phyloP scores from a whole-genome alignment of 2,797 vertebrate genomes.

The Dipus sagitta region DNA sequence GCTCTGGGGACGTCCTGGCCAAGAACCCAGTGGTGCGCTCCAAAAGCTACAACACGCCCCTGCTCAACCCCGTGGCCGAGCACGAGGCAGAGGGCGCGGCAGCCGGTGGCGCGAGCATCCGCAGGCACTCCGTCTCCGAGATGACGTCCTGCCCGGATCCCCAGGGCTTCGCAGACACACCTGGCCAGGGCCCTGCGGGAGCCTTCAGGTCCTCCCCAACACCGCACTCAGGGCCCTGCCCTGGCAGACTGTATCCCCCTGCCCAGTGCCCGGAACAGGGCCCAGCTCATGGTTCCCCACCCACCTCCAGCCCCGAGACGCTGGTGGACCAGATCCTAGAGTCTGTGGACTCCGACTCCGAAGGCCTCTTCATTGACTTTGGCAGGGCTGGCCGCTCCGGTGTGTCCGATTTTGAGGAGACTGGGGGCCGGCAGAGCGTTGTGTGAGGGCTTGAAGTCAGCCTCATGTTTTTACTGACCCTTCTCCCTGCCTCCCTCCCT shows the following conservation, averaged over 20 bases:
- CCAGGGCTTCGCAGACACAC: conserved; percentile 89
- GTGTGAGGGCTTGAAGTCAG: conserved; percentile 86
- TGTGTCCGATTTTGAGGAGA: conserved; percentile 88
- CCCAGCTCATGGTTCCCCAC: conserved; percentile 89
- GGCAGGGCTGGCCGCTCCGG: conserved; percentile 91
- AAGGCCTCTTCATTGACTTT: conserved; percentile 99
- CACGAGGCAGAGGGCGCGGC: conserved; percentile 91
- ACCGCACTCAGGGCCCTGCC: conserved; percentile 75
- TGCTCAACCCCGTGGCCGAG: conserved; percentile 95
- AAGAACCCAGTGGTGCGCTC: conserved; percentile 96
- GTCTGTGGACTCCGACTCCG: conserved; percentile 95
- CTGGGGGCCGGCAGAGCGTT: conserved; percentile 93
- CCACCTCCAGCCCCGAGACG: conserved; percentile 96
- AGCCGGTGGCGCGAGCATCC: conserved; percentile 84
- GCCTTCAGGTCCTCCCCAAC: conserved; percentile 82
- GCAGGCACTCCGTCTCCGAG: conserved; percentile 95
- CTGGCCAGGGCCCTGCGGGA: conserved; percentile 81
- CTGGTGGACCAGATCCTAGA: conserved; percentile 96
- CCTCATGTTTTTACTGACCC: background rate
- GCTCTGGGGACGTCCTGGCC: conserved; percentile 86
- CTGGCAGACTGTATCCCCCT: conserved; percentile 69
- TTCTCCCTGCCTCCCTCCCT: background rate
- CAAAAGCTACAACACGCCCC: conserved; percentile 96
- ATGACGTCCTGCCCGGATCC: conserved; percentile 95
- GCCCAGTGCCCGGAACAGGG: background rate